Evolutionary conservation across 1,140 invertebrate species (phyloP), one percentile per base, ranked within the genome.

Genomic region (Rhagoletis zephyria): DNA sequence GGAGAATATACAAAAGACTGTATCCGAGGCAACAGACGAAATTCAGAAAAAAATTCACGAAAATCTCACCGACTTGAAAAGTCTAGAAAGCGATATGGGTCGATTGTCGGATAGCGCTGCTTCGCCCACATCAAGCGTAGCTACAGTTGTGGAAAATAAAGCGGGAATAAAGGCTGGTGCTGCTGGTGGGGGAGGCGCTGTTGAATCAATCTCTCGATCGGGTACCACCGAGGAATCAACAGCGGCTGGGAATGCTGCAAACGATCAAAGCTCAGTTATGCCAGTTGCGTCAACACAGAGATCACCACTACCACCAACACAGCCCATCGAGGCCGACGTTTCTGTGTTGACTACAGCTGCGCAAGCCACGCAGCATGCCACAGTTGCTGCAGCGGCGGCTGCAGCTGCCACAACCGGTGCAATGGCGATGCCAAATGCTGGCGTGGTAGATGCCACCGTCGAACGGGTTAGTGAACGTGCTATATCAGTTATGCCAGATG

Each of bases 31-130:
- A 74, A 91, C 91, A 64, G 89, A 90, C 59, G 92, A 92, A 88
- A 91, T 92, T 63, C 90, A 90, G 9, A 92, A 92, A 88, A 93
- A 91, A 51, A 91, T 93, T 14, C 90, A 87, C 81, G 92, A 93
- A 85, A 91, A 92, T 87, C 88, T 92, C 85, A 91, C 89, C 40
- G 92, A 91, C 88, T 85, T 91, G 9, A 92, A 91, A 86, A 92
- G 86, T 19, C 88, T 92, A 51, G 92, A 93, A 70, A 90, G 85
- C 14, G 91, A 93, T 74, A 88, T 92, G 14, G 89, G 89, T 19
- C 56, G 87, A 0, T 87, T 85, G 14, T 77, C 89, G n/a, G 89
- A 89, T 40, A 87, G 85, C 59, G 89, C 86, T 16, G 85, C 64
- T n/a, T 90, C 90, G 6, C 90, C 91, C 19, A 91, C 91, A 0